Base-by-base conservation (phyloP, 2,797 vertebrate genomes). In the Anas flavirostris region DNA sequence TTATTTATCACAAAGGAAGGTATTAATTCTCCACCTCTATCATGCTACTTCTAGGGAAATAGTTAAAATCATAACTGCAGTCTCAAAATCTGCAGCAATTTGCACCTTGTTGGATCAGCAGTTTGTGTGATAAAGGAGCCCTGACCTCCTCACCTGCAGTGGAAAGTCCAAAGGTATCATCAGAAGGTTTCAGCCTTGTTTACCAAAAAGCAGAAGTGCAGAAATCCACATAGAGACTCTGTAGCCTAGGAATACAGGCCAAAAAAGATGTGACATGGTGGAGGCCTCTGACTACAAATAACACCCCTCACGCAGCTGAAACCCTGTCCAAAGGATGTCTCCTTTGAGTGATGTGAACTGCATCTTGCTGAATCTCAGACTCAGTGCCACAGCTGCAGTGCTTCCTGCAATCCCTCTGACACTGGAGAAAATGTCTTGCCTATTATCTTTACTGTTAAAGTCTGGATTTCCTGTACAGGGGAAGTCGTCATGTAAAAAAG, bases 381-480 rank as follows among this genome's bases (percentile, higher is more conserved):
- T 96, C 90, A 74, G 22, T 46, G 56, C 91, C 60, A 33, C 70
- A 82, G 86, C 59, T 91, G 50, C 63, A 29, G 41, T 88, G 90
- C 75, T 91, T 94, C 81, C 81, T 79, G 52, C 80, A 77, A 44
- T 60, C 86, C 63, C 70, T 88, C 87, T 84, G 88, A 86, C 86
- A 64, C 75, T 82, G 60, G 86, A 95, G 81, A 82, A 85, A 95
- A 87, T 3, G 1, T 74, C 83, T 88, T 86, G 77, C 74, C 78
- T 91, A 82, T 96, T 93, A 87, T 87, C 78, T 90, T 77, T 93
- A 90, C 81, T 77, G 59, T 66, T 88, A 87, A 94, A 90, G 70
- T 90, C 86, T 95, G 94, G 48, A 95, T 95, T 96, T 96, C 94
- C 93, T 94, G 64, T 68, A 39, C 52, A 58, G 64, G 26, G 81